Conservation (phyloP, 2,113 vertebrate genomes). For the Patagioenas fasciata region DNA sequence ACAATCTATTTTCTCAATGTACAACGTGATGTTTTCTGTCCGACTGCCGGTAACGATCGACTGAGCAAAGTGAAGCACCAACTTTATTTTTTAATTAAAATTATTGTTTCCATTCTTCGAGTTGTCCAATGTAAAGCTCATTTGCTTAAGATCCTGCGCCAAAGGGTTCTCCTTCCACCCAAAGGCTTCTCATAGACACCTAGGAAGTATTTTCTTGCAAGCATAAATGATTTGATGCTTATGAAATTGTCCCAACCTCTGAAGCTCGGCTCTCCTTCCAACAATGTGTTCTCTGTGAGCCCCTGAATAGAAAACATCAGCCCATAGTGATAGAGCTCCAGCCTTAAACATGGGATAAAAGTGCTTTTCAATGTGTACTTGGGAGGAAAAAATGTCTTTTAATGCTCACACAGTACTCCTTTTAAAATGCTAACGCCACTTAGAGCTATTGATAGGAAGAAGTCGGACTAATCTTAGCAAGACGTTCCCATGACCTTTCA, state of each 20-base stretch:
- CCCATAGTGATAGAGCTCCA: constrained; percentile 35
- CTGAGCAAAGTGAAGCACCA: rapidly evolving
- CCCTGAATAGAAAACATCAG: constrained; percentile 62
- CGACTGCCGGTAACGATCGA: background rate
- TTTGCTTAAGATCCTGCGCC: rapidly evolving
- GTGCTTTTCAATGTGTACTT: constrained; percentile 46
- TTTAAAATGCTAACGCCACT: constrained; percentile 51
- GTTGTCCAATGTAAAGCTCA: background rate
- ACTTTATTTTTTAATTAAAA: rapidly evolving
- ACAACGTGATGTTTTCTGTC: rapidly evolving
- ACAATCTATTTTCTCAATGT: rapidly evolving
- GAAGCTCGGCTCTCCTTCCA: background rate
- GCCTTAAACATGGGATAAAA: constrained; percentile 39
- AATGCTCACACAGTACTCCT: constrained; percentile 47
- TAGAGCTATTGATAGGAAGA: constrained; percentile 27
- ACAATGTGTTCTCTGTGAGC: constrained; percentile 57
- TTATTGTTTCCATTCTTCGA: background rate
- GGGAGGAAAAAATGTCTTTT: constrained; percentile 32
- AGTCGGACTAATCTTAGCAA: constrained; percentile 37
- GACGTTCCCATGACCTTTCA: constrained; percentile 66
- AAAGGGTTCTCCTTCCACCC: background rate
- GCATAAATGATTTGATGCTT: background rate
- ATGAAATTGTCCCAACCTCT: constrained; percentile 52
- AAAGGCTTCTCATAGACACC: background rate
- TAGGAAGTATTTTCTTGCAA: background rate